Evolutionary conservation across 2,797 vertebrate species (phyloP).

Genomic region (Carapus acus): DNA sequence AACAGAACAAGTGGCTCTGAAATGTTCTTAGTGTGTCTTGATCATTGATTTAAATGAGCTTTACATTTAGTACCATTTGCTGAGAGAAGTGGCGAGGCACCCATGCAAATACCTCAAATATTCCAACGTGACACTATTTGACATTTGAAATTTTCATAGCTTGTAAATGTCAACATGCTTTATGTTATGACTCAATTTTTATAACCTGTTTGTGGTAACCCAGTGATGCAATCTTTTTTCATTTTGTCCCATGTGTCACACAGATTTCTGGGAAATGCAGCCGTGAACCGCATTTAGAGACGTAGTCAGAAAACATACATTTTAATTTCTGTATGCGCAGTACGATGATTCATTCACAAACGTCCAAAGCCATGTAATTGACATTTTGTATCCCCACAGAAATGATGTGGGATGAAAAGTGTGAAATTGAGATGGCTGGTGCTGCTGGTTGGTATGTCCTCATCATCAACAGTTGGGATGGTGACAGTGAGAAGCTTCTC

Average conservation of each 20-base stretch:
- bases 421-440: too few species aligned
- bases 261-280: too few species aligned
- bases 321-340: too few species aligned
- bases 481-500: too few species aligned
- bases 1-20: constrained; percentile 29
- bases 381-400: too few species aligned
- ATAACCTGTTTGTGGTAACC: constrained; percentile 24
- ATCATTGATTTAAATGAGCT: constrained; percentile 37
- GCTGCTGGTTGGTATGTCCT: too few species aligned
- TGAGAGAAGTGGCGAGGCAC: constrained; percentile 23
- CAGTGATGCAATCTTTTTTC: constrained; percentile 2
- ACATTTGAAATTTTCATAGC: constrained; percentile 21
- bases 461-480: too few species aligned
- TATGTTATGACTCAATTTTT: constrained; percentile 35
- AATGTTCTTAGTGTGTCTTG: constrained; percentile 44
- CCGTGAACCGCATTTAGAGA: too few species aligned
- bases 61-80: constrained; percentile 29
- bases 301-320: too few species aligned
- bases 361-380: too few species aligned
- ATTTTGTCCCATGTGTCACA: background rate
- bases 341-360: too few species aligned
- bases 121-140: constrained; percentile 33
- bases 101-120: constrained; percentile 29
- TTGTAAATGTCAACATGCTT: constrained; percentile 36
- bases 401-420: too few species aligned